A percentile compares a stretch with the other conserved stretches of the same genome.
Conservation (phyloP, 2,797 vertebrate genomes). For the Poeciliopsis infans region DNA sequence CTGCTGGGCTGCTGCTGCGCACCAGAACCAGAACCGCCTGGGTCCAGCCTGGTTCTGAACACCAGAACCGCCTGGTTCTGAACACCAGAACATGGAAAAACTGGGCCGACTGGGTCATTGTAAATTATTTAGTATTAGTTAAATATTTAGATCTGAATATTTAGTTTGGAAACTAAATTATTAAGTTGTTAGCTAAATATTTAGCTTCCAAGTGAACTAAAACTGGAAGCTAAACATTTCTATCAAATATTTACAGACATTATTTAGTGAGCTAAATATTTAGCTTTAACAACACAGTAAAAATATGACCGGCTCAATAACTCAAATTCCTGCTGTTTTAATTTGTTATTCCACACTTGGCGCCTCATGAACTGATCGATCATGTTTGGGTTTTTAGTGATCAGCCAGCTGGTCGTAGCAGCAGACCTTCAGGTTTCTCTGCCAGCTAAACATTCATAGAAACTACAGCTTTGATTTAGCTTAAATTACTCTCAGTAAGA, state of each 20-base stretch:
- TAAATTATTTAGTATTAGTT: too few species aligned
- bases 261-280: not conserved
- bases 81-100: too few species aligned
- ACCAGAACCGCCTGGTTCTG: too few species aligned
- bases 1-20: not conserved
- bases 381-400: not conserved
- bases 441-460: not conserved
- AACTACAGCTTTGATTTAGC: constrained; percentile 9
- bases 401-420: not conserved
- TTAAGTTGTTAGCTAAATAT: too few species aligned
- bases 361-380: not conserved
- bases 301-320: not conserved
- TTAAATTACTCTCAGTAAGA: constrained; percentile 17
- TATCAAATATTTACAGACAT: not conserved
- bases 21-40: too few species aligned
- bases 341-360: too few species aligned
- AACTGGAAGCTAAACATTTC: not conserved
- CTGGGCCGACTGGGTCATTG: too few species aligned
- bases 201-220: not conserved
- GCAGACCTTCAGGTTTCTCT: constrained; percentile 2
- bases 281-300: not conserved
- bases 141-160: not conserved
- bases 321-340: not conserved
- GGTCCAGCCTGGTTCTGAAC: too few species aligned
- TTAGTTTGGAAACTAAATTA: too few species aligned